phyloP scores from a whole-genome alignment of 2,113 vertebrate species.

The Sylvia atricapilla region DNA sequence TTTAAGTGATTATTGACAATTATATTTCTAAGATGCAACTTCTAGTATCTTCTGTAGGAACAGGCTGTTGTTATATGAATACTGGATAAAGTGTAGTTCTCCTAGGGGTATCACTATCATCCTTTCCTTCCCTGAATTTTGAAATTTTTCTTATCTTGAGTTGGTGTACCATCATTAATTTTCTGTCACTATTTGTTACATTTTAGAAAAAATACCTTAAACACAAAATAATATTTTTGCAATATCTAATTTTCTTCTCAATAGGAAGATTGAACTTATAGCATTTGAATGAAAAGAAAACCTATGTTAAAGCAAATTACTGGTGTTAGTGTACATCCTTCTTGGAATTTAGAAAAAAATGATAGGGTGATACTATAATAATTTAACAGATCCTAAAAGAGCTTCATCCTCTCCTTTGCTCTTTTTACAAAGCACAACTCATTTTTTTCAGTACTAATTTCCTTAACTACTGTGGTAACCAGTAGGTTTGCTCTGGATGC shows the following conservation, averaged over 20 bases:
- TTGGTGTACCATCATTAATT: neutral
- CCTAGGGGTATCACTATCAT: neutral
- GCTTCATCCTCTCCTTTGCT: neutral
- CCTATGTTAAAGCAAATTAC: neutral
- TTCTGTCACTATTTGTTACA: neutral
- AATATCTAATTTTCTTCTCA: neutral
- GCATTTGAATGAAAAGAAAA: neutral
- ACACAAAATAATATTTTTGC: neutral
- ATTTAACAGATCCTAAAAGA: neutral
- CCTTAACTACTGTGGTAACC: conserved; percentile 5
- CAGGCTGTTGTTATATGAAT: neutral
- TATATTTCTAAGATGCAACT: neutral
- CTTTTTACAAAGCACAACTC: neutral
- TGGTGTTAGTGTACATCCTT: neutral
- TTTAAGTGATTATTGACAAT: neutral
- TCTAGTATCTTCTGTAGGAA: neutral
- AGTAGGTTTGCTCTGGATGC: neutral
- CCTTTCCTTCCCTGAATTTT: neutral
- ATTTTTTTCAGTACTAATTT: neutral
- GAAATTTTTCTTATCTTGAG: neutral
- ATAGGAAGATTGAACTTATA: neutral
- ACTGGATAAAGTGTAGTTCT: neutral
- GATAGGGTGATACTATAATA: neutral
- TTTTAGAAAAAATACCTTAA: neutral
- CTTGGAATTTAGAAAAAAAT: neutral